A percentile compares a stretch with the other conserved stretches of the same genome.
These are phyloP conservation scores for Telmatherina bonti DNA, from an alignment of 2,797 vertebrate species.

Conservation along the genomic window DNA sequence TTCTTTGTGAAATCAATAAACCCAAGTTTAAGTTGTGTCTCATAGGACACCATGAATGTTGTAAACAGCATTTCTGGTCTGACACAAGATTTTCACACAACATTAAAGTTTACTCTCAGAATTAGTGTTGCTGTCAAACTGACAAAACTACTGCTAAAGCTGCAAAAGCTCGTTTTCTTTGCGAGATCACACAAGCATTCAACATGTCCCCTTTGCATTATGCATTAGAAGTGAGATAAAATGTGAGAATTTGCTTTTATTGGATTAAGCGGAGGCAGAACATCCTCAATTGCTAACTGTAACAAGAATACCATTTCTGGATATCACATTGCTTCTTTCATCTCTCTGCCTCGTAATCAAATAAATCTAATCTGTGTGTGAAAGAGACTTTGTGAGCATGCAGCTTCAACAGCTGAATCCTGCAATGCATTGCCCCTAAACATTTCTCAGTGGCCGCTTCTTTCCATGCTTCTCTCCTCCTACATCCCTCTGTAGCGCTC, in stretches of 20 bases:
- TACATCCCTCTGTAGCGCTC: constrained; percentile 38
- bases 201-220: constrained; percentile 33
- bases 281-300: constrained; percentile 37
- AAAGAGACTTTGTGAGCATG: not conserved
- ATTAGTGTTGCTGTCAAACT: constrained; percentile 10
- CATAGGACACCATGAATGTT: not conserved
- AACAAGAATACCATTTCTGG: constrained; percentile 20
- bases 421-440: constrained; percentile 31
- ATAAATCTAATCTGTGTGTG: constrained; percentile 20
- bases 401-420: constrained; percentile 36
- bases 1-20: not conserved
- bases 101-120: not conserved
- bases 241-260: constrained; percentile 42
- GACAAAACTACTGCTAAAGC: not conserved
- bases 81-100: not conserved
- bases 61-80: not conserved
- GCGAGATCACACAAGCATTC: not conserved
- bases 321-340: constrained; percentile 37
- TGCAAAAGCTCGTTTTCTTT: constrained; percentile 4
- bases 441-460: constrained; percentile 23
- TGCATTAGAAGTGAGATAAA: constrained; percentile 8
- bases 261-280: constrained; percentile 48
- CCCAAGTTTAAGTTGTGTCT: not conserved
- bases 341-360: constrained; percentile 34
- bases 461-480: constrained; percentile 40